Evolutionary conservation across 92 coral and sea anemone species (phyloP).

Genomic region (Bergia sp.): DNA sequence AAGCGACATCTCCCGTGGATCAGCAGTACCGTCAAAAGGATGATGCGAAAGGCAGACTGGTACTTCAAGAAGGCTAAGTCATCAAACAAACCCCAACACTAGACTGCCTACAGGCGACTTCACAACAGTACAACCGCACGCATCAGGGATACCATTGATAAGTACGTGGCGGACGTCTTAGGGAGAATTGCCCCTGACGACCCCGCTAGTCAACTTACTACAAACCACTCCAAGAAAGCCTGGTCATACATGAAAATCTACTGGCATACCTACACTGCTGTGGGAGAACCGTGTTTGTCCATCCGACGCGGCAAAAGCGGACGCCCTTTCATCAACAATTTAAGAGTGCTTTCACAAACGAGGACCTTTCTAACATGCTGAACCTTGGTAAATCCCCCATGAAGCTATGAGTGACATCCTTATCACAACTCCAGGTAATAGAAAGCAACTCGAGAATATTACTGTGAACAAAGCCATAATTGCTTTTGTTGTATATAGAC

Average conservation of each 20-base stretch:
- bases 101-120: background rate
- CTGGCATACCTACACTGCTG: background rate
- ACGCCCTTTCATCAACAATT: background rate
- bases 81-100: background rate
- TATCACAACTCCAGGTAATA: constrained; percentile 6
- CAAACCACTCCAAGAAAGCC: background rate
- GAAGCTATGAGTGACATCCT: background rate
- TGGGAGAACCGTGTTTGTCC: background rate
- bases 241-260: background rate
- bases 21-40: background rate
- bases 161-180: background rate
- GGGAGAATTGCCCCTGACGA: background rate
- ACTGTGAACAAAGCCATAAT: background rate
- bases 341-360: background rate
- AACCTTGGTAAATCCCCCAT: background rate
- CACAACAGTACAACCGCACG: background rate
- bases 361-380: constrained; percentile 4
- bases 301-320: background rate
- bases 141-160: background rate
- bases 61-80: background rate
- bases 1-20: background rate
- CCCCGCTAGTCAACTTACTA: background rate
- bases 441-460: constrained; percentile 12
- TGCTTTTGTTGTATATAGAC: background rate
- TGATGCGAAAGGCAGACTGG: background rate